Percentiles rank a stretch among this genome's conserved stretches.
Evolutionary conservation across 2,888 invertebrate species (phyloP).

Genomic region (Apamea epomidion): DNA sequence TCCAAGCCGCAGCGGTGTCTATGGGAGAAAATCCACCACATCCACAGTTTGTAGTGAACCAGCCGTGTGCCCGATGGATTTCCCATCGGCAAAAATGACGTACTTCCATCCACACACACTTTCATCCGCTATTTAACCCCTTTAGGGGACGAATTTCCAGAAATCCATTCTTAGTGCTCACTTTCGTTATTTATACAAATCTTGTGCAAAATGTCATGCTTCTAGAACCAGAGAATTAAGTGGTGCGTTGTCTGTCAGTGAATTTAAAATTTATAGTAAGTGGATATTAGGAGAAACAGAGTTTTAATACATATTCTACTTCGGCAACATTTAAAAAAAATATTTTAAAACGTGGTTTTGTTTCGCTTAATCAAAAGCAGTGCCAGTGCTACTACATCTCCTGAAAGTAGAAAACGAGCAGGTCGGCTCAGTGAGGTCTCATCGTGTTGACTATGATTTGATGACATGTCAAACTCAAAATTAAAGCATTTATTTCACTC

Average conservation of each 20-base stretch:
- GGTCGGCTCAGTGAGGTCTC: neutral
- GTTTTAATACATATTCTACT: neutral
- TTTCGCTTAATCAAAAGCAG: neutral
- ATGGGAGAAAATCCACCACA: neutral
- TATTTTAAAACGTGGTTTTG: neutral
- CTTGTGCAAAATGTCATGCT: neutral
- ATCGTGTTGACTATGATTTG: neutral
- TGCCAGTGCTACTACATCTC: neutral
- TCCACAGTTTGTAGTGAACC: neutral
- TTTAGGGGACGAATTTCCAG: too few relatives aligned
- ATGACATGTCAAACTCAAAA: neutral
- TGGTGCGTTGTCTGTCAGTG: neutral
- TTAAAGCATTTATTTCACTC: neutral
- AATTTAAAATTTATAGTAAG: neutral
- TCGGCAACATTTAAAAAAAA: neutral
- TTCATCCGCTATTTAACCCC: neutral
- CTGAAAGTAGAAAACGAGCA: neutral
- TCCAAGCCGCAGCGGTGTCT: slow-evolving; percentile 80
- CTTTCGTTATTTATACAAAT: neutral
- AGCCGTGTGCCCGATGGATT: neutral
- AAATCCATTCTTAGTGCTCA: neutral
- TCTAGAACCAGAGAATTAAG: neutral
- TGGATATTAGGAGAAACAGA: neutral
- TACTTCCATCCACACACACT: neutral
- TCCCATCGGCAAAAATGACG: neutral